Evolutionary conservation across 2,888 invertebrate species (phyloP), one percentile per base, ranked within the genome.

Genomic region (Ophonus ardosiacus): DNA sequence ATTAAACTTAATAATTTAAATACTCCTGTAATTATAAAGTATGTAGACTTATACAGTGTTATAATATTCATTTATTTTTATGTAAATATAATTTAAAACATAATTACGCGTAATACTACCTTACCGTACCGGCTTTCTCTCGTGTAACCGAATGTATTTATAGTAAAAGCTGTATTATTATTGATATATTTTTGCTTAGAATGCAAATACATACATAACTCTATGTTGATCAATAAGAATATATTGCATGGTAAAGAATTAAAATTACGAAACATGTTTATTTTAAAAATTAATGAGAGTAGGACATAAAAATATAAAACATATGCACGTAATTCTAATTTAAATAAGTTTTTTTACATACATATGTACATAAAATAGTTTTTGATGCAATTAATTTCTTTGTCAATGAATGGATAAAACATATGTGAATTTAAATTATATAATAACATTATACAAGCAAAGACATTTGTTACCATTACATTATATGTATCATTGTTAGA

Each of bases 401-500:
- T 38, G 68, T 68, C 38, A 68, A 68, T 40, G 38, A 38, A 15
- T 38, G n/a, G n/a, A 68, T 38, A 38, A 68, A n/a, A 68, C 38
- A 63, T 21, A 24, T 63, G 63, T 63, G 63, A 1, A 68, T 38
- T 68, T 38, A 31, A 68, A 38, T 68, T 68, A 68, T 68, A n/a
- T 68, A 68, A 68, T 38, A 10, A 7, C 68, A 24, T 15, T 68
- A 68, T 38, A 68, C 24, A 31, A 31, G n/a, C n/a, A 68, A 15
- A 68, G 13, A 31, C 31, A 68, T 68, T 68, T 68, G 68, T 68
- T 68, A 63, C n/a, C 31, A 31, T 68, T 68, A 4, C 71, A 74
- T 31, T 31, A 43, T 13, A 74, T 43, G 7, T 18, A 15, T 74
- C 43, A 51, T 43, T 74, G 43, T 74, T 74, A 13, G 15, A 17